Evolutionary conservation across 37 sponge, comb jelly and placozoan species (phyloP).

Genomic region (Beroe ovata): DNA sequence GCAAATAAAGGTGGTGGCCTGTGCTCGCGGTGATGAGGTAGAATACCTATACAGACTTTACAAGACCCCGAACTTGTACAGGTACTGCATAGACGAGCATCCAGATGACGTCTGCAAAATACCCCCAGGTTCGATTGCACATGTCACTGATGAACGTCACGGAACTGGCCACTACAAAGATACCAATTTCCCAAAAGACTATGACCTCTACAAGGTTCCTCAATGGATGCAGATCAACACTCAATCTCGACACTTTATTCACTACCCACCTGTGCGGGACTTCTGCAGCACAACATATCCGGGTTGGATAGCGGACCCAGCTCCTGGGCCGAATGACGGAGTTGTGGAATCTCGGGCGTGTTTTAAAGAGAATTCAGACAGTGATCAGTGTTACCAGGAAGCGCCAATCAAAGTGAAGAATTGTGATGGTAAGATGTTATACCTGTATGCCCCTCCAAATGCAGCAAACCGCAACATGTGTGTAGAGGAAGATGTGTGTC

Average conservation of each 20-base stretch:
- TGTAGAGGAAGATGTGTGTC: constrained; percentile 48
- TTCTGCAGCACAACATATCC: constrained; percentile 29
- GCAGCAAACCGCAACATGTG: constrained; percentile 19
- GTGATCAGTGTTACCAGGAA: constrained; percentile 21
- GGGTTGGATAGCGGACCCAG: constrained; percentile 52
- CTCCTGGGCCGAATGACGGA: constrained; percentile 53
- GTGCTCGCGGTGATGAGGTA: background rate
- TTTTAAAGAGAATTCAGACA: background rate
- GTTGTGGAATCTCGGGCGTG: constrained; percentile 19
- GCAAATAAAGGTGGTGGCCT: constrained; percentile 45
- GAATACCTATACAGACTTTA: constrained; percentile 42
- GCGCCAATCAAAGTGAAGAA: constrained; percentile 17
- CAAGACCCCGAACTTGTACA: background rate
- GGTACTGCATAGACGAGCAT: constrained; percentile 27
- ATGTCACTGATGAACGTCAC: constrained; percentile 46
- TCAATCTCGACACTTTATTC: background rate
- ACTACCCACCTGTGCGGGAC: background rate
- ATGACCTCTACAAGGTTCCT: background rate
- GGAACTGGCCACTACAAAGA: constrained; percentile 56
- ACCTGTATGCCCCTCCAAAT: constrained; percentile 24
- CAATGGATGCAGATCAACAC: constrained; percentile 10
- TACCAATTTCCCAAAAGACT: constrained; percentile 34
- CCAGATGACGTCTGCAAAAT: constrained; percentile 49
- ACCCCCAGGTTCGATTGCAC: background rate
- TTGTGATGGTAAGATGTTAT: constrained; percentile 52